These are phyloP conservation scores for Lepidocyrtoides sp. DNA, from an alignment of 2,888 invertebrate genomes.

Conservation along the genomic window DNA sequence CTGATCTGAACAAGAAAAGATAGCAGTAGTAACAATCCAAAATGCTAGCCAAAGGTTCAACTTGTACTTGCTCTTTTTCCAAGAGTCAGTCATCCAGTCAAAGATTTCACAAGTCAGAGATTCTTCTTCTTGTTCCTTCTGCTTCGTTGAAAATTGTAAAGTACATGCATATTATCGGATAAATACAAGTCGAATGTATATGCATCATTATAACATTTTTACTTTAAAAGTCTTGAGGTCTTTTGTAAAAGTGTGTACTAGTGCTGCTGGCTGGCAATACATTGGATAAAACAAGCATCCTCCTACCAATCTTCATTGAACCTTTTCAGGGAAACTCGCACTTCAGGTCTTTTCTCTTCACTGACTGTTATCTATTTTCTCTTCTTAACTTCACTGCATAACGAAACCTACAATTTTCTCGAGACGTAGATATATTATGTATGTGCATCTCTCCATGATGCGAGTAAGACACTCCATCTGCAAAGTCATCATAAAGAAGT, in stretches of 20 bases:
- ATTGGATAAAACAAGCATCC: constrained; percentile 8
- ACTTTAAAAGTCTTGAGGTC: neutral
- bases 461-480: constrained; percentile 12
- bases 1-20: neutral
- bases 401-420: constrained; percentile 69
- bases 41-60: constrained; percentile 41
- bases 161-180: neutral
- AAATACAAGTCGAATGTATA: neutral
- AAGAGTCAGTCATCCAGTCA: constrained; percentile 77
- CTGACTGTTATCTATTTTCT: constrained; percentile 59
- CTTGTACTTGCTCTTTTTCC: constrained; percentile 43
- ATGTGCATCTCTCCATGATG: constrained; percentile 39
- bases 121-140: constrained; percentile 55
- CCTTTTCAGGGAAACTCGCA: constrained; percentile 42
- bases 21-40: neutral
- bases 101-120: constrained; percentile 75
- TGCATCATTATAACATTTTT: constrained; percentile 17
- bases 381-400: constrained; percentile 13
- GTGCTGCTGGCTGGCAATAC: too few species aligned
- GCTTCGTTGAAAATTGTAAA: constrained; percentile 64
- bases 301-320: constrained; percentile 15
- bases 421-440: constrained; percentile 58
- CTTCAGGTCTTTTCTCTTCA: constrained; percentile 37
- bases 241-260: neutral
- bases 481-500: constrained; percentile 61